phyloP scores from a whole-genome alignment of 2,113 vertebrate species.

The Sorex fumeus region DNA sequence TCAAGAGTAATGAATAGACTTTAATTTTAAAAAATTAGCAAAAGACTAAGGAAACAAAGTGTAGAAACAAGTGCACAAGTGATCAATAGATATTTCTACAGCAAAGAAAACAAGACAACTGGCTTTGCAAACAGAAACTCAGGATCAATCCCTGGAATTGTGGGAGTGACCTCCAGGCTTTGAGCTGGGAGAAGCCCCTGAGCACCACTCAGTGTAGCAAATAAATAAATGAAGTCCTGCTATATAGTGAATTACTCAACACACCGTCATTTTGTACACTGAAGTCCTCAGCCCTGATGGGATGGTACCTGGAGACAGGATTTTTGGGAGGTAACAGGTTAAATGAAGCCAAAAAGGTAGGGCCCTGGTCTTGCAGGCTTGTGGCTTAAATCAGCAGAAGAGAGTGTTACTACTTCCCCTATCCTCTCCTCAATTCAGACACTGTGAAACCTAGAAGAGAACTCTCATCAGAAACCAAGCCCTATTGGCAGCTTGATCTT shows the following conservation, averaged over 20 bases:
- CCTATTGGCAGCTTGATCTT: slow-evolving; percentile 4
- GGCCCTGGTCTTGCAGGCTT: neutral
- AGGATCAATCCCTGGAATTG: too few species aligned
- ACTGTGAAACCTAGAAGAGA: neutral
- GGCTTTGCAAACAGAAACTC: neutral
- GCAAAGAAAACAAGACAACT: neutral
- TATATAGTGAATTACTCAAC: neutral
- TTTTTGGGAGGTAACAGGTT: slow-evolving; percentile 9
- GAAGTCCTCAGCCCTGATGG: neutral
- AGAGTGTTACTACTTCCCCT: neutral
- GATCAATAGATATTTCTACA: slow-evolving; percentile 20
- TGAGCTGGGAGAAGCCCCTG: neutral
- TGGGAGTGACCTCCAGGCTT: too few species aligned
- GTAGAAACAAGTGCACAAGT: neutral
- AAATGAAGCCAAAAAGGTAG: slow-evolving; percentile 11
- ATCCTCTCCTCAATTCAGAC: neutral
- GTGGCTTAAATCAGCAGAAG: neutral
- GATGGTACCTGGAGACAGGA: neutral
- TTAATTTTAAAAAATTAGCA: slow-evolving; percentile 59
- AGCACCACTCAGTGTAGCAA: too few species aligned
- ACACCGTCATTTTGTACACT: neutral
- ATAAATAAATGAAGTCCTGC: neutral
- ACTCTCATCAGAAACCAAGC: slow-evolving; percentile 41
- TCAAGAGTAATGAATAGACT: slow-evolving; percentile 45
- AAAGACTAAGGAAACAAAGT: slow-evolving; percentile 40